Conservation (phyloP, 2,888 invertebrate genomes). For the Drosophila peninsularis region DNA sequence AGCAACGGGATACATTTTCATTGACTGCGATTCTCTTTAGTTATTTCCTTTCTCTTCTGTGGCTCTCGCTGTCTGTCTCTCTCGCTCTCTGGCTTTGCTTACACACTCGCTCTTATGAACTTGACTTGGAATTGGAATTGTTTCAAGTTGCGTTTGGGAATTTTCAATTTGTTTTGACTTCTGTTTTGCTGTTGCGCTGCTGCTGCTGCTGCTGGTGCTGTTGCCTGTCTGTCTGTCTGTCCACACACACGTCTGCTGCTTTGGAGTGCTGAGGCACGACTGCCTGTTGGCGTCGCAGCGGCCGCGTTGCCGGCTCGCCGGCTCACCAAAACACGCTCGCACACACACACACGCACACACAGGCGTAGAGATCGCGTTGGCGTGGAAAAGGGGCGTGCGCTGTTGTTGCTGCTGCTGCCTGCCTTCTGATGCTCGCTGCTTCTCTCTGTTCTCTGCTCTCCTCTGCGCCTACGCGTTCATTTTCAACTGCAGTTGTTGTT, state of each 20-base stretch:
- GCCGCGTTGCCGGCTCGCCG: constrained; percentile 48
- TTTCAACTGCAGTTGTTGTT: constrained; percentile 8
- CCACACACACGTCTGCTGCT: constrained; percentile 58
- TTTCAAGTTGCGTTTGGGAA: constrained; percentile 13
- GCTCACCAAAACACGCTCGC: constrained; percentile 35
- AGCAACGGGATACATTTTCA: constrained; percentile 63
- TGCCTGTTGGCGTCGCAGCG: constrained; percentile 58
- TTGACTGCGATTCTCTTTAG: neutral
- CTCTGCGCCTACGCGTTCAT: constrained; percentile 35
- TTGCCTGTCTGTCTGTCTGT: constrained; percentile 18
- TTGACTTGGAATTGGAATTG: neutral
- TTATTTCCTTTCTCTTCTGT: neutral
- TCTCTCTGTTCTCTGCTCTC: constrained; percentile 20
- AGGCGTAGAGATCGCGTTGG: constrained; percentile 40
- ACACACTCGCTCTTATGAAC: neutral
- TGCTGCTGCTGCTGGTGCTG: constrained; percentile 14
- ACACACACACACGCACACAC: constrained; percentile 7
- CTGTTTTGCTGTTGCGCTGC: constrained; percentile 4
- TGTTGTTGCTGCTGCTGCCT: constrained; percentile 10
- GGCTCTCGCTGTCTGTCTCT: neutral
- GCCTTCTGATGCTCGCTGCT: constrained; percentile 4
- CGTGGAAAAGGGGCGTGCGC: constrained; percentile 23
- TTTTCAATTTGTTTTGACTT: constrained; percentile 7
- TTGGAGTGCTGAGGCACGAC: constrained; percentile 72
- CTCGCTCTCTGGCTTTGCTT: neutral